These are phyloP conservation scores for Hyles vespertilio DNA, from an alignment of 1,140 invertebrate species.

Conservation along the genomic window DNA sequence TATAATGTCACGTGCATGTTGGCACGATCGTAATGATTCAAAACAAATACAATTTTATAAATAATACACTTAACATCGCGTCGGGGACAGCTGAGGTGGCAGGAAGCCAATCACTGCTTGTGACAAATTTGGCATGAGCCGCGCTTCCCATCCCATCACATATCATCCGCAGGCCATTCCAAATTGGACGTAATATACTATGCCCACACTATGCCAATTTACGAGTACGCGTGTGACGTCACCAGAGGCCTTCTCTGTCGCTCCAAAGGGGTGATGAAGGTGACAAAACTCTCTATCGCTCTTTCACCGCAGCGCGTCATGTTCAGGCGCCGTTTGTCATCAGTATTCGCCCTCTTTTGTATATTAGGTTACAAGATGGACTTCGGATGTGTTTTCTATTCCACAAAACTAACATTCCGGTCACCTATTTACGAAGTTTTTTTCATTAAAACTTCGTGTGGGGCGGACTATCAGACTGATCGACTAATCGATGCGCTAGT, in stretches of 20 bases:
- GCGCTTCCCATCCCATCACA: no score
- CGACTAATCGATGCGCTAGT: no score
- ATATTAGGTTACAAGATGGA: conserved; percentile 2
- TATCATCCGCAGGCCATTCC: no score
- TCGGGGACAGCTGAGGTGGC: conserved; percentile 52
- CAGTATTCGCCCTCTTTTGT: neutral
- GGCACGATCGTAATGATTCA: conserved; percentile 43
- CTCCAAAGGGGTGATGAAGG: neutral
- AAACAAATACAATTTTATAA: conserved; percentile 68
- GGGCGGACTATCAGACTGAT: no score
- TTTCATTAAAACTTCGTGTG: no score
- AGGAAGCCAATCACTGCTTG: conserved; percentile 1
- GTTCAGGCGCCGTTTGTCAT: conserved; percentile 15
- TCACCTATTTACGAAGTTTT: no score
- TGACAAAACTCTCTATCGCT: conserved; percentile 9
- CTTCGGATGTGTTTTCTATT: neutral
- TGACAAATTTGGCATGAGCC: no score
- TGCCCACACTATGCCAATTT: conserved; percentile 36
- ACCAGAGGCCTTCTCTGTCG: conserved; percentile 6
- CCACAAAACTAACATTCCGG: no score
- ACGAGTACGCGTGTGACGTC: conserved; percentile 32
- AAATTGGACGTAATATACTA: neutral
- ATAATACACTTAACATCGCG: conserved; percentile 50
- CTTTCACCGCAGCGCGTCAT: conserved; percentile 8
- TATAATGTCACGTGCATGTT: conserved; percentile 33